These are phyloP conservation scores for Triops cancriformis DNA, from an alignment of 1,140 invertebrate genomes.

Conservation along the genomic window DNA sequence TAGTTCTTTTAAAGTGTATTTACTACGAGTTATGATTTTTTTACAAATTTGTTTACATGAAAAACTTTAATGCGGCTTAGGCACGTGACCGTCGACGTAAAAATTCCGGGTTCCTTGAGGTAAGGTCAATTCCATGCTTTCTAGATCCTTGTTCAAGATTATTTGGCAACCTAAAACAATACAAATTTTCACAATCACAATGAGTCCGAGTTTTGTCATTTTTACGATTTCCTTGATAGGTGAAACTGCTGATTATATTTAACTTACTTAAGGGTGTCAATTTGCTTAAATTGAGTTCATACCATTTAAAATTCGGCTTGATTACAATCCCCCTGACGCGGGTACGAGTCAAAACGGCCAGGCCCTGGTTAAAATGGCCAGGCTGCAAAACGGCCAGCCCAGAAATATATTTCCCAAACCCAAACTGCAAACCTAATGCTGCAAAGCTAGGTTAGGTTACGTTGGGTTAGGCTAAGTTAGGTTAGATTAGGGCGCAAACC, in stretches of 20 bases:
- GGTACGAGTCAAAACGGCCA: no score
- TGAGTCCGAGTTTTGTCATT: conserved; percentile 15
- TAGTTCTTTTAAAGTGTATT: not conserved
- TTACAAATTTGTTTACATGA: not conserved
- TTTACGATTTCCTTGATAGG: no score
- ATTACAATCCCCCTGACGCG: no score
- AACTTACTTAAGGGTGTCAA: no score
- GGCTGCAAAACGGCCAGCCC: no score
- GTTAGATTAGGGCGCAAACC: no score
- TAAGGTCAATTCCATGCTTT: conserved; percentile 77
- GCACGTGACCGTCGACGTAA: conserved; percentile 96
- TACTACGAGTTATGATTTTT: not conserved
- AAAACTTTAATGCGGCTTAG: conserved; percentile 68
- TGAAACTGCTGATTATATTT: no score
- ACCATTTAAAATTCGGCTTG: conserved; percentile 17
- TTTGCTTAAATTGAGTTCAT: not conserved
- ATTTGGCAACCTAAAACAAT: conserved; percentile 81
- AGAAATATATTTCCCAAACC: no score
- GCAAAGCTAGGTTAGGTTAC: no score
- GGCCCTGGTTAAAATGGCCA: no score
- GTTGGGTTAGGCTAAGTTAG: no score
- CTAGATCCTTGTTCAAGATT: conserved; percentile 78
- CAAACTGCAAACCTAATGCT: no score
- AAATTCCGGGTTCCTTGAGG: conserved; percentile 92
- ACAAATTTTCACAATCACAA: not conserved